phyloP scores from a whole-genome alignment of 2,797 vertebrate species.

The Gobio occitaniae region DNA sequence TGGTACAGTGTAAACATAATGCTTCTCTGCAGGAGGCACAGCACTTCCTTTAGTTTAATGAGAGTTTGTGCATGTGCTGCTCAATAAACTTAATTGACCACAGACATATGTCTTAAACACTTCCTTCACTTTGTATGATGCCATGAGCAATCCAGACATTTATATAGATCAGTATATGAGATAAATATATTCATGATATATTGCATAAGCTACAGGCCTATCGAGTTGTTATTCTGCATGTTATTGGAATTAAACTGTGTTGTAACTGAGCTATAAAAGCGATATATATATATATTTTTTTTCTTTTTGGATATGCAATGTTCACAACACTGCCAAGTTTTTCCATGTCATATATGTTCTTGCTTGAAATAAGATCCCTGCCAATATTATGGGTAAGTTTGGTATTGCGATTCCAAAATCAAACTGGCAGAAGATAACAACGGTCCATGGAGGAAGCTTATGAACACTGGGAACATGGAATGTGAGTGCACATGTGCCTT shows the following conservation, averaged over 20 bases:
- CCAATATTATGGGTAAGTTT: background rate
- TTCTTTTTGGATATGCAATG: background rate
- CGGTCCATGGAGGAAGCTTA: background rate
- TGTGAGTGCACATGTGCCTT: conserved; percentile 34
- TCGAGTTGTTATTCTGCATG: background rate
- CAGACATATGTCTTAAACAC: conserved; percentile 11
- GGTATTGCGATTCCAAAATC: background rate
- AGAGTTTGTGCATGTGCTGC: background rate
- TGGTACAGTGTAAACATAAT: background rate
- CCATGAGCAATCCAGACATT: no score
- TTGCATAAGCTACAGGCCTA: background rate
- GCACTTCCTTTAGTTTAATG: conserved; percentile 7
- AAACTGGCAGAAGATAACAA: background rate
- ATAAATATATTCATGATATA: background rate
- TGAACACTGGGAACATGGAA: background rate
- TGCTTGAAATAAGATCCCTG: background rate
- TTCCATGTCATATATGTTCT: background rate
- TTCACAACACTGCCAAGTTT: background rate
- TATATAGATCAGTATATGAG: no score
- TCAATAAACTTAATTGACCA: conserved; percentile 15
- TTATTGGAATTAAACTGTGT: background rate
- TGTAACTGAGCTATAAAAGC: background rate
- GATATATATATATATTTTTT: background rate
- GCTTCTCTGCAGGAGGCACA: conserved; percentile 1
- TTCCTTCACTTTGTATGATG: background rate